phyloP scores from a whole-genome alignment of 2,797 vertebrate genomes.

The Allobates femoralis region DNA sequence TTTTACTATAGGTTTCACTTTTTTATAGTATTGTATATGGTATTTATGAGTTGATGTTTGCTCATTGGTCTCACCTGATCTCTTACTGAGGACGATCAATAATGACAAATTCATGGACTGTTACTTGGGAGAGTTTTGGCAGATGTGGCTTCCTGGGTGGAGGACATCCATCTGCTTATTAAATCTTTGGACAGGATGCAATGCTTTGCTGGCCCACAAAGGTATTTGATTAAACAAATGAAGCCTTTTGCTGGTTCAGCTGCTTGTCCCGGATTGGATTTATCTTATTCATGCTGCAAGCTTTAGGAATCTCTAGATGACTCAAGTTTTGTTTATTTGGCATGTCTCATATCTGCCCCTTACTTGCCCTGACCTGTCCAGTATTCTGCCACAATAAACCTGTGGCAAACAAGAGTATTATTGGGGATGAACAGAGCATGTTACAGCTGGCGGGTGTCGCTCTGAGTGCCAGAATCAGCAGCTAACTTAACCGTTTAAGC shows the following conservation, averaged over 20 bases:
- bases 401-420: slow-evolving; percentile 34
- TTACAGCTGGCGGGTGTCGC: slow-evolving; percentile 34
- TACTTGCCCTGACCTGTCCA: slow-evolving; percentile 58
- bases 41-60: background rate
- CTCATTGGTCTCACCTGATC: background rate
- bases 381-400: slow-evolving; percentile 33
- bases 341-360: slow-evolving; percentile 34
- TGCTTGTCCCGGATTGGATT: slow-evolving; percentile 16
- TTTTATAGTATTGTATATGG: no score
- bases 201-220: slow-evolving; percentile 38
- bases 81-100: background rate
- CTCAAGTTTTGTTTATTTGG: slow-evolving; percentile 36
- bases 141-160: slow-evolving; percentile 38
- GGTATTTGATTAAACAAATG: slow-evolving; percentile 58
- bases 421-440: slow-evolving; percentile 45
- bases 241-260: slow-evolving; percentile 52
- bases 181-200: slow-evolving; percentile 51
- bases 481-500: background rate
- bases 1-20: no score
- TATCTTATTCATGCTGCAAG: slow-evolving; percentile 26
- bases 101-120: background rate
- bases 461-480: slow-evolving; percentile 8
- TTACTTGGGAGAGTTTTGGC: slow-evolving; percentile 7
- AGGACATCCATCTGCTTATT: slow-evolving; percentile 53
- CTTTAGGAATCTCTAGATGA: slow-evolving; percentile 37